A percentile compares a stretch with the other conserved stretches of the same genome.
phyloP scores from a whole-genome alignment of 1,140 invertebrate species.

The Zaprionus taronus region DNA sequence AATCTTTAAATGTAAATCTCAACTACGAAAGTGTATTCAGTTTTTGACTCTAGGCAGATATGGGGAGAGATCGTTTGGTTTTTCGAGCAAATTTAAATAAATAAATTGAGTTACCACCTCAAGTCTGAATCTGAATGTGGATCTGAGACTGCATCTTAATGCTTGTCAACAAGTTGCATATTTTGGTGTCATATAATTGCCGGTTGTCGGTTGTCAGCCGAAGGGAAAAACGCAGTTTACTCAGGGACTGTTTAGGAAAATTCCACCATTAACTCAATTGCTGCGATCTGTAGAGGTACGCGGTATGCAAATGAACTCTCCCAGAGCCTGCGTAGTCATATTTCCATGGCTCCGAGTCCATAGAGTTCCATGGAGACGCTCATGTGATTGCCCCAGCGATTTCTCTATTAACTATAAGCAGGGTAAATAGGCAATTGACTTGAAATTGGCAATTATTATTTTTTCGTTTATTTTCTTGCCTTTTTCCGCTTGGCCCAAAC shows the following conservation, averaged over 20 bases:
- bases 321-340: slow-evolving; percentile 18
- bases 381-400: slow-evolving; percentile 63
- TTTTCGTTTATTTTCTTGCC: slow-evolving; percentile 19
- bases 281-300: slow-evolving; percentile 22
- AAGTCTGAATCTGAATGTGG: slow-evolving; percentile 33
- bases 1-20: no score
- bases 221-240: slow-evolving; percentile 14
- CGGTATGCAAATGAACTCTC: slow-evolving; percentile 62
- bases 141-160: slow-evolving; percentile 27
- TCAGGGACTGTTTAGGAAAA: slow-evolving; percentile 58
- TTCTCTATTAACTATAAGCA: slow-evolving; percentile 82
- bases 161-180: slow-evolving; percentile 77
- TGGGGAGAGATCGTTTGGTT: not conserved
- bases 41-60: not conserved
- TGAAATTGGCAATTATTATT: slow-evolving; percentile 82
- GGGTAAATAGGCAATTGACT: slow-evolving; percentile 82
- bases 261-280: slow-evolving; percentile 76
- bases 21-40: not conserved
- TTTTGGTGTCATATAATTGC: slow-evolving; percentile 56
- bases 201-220: slow-evolving; percentile 22
- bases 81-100: slow-evolving; percentile 72
- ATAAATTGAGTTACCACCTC: slow-evolving; percentile 82
- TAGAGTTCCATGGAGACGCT: slow-evolving; percentile 15
- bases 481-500: slow-evolving; percentile 31
- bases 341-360: slow-evolving; percentile 39